Evolutionary conservation across 2,113 vertebrate species (phyloP).

Genomic region (Pica pica): DNA sequence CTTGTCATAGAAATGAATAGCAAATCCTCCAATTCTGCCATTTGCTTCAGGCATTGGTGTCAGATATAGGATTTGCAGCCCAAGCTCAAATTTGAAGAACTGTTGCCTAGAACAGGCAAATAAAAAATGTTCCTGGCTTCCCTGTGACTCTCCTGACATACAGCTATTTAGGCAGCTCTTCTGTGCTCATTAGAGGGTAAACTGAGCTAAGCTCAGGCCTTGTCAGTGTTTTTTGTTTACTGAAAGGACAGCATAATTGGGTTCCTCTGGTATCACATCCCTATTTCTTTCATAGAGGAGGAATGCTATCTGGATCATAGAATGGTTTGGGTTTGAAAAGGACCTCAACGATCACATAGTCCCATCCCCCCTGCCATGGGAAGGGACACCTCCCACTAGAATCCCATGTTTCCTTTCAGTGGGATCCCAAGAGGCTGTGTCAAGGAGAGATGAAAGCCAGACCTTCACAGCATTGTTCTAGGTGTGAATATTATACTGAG

Average conservation of each 20-base stretch:
- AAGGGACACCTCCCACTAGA: neutral
- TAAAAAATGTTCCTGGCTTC: neutral
- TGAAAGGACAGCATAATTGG: neutral
- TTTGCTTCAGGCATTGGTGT: neutral
- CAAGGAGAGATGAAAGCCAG: neutral
- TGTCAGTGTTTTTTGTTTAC: neutral
- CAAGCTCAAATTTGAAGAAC: neutral
- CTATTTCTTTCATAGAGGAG: neutral
- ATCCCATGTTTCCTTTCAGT: neutral
- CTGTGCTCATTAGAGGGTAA: neutral
- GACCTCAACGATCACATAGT: accelerated
- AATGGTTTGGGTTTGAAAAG: neutral
- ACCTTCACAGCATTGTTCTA: neutral
- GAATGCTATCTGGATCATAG: neutral
- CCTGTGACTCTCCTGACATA: neutral
- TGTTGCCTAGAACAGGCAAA: neutral
- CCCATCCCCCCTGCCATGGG: accelerated
- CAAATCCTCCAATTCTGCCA: neutral
- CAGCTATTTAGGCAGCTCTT: neutral
- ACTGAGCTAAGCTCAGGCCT: neutral
- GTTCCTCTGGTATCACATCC: neutral
- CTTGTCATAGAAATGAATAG: neutral
- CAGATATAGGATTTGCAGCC: neutral
- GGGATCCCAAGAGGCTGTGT: neutral
- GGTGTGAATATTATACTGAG: neutral